Conservation (phyloP, 2,797 vertebrate genomes). For the Perdix hodgsoniae region DNA sequence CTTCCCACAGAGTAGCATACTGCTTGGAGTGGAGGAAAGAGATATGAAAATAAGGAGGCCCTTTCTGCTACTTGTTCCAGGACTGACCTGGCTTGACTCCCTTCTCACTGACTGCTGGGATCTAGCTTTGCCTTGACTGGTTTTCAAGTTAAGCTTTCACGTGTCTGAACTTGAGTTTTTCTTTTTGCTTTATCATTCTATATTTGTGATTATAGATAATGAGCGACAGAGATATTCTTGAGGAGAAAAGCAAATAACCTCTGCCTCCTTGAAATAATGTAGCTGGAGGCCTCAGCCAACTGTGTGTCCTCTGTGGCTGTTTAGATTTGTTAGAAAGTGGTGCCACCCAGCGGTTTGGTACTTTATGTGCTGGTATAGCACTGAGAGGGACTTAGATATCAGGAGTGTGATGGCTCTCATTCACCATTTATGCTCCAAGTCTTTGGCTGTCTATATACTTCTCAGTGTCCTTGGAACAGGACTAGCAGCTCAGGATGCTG, state of each 20-base stretch:
- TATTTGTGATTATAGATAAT: not conserved
- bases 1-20: not conserved
- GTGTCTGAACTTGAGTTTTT: not conserved
- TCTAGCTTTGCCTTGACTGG: not conserved
- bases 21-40: not conserved
- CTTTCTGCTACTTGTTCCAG: not conserved
- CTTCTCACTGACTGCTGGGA: not conserved
- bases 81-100: not conserved
- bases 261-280: rapidly evolving
- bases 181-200: not conserved
- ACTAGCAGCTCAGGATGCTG: not conserved
- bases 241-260: not conserved
- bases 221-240: not conserved
- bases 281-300: not conserved
- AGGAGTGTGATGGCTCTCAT: not conserved
- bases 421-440: rapidly evolving
- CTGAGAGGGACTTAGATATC: not conserved
- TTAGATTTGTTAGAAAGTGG: not conserved
- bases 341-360: constrained; percentile 48
- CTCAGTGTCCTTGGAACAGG: not conserved
- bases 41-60: not conserved
- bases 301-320: not conserved
- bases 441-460: rapidly evolving
- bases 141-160: not conserved
- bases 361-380: not conserved